Evolutionary conservation across 2,888 invertebrate genomes (phyloP), one percentile per base, ranked within the genome.

Genomic region (Pyrrhia umbra): DNA sequence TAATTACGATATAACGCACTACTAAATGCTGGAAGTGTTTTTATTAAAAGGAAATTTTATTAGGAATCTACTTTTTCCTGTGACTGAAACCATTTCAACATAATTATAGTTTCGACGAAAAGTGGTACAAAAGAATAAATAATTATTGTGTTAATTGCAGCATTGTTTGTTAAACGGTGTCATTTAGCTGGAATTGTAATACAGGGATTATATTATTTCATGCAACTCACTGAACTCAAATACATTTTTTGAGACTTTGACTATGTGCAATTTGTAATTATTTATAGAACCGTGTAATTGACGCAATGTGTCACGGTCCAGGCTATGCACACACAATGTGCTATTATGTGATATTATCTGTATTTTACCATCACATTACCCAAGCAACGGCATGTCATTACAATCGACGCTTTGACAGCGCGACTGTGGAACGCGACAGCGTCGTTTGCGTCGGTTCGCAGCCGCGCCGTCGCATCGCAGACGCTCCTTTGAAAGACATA

Each of bases 401-500:
- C 81, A 80, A 82, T 78, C 73, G 83, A 69, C 78, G 83, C 71
- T 77, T 78, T 79, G 79, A 83, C 81, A 81, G 79, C 75, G 71
- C 81, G 82, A 79, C 79, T 71, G 74, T 64, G 63, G 67, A 67
- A 63, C 63, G 52, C 58, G 54, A 69, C 64, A 42, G 60, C 59
- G 52, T 55, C 68, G 68, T 68, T 67, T 57, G 64, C 54, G 63
- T 37, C 68, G 59, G 49, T 20, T 49, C 63, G 71, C 75, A 63
- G 72, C 51, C 49, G 68, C 60, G 61, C 57, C 77, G 57, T 58
- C 67, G 68, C 63, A 25, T 58, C 57, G 54, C 75, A 77, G 79
- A 73, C 66, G 79, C 79, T 83, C 84, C 86, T 88, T 88, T 87
- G 85, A 88, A 80, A 86, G 85, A 86, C 88, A 87, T 91, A 92